These are phyloP conservation scores for Cotesia vestalis DNA, from an alignment of 1,140 invertebrate genomes.

Conservation along the genomic window DNA sequence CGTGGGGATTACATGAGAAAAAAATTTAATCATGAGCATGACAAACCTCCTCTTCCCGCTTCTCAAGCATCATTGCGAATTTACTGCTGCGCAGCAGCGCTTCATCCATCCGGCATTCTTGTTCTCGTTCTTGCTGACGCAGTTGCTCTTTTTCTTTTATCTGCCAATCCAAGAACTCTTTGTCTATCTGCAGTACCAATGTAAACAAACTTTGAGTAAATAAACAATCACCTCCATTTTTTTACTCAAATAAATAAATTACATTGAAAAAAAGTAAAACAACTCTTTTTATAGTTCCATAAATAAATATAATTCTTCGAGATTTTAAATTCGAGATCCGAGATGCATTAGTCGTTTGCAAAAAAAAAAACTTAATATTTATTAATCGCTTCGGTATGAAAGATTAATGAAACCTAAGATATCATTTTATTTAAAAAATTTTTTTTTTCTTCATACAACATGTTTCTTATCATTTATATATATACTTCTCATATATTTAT, in stretches of 20 bases:
- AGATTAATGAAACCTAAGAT: no score
- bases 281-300: no score
- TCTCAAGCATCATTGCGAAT: conserved; percentile 69
- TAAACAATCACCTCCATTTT: conserved; percentile 11
- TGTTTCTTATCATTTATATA: not conserved
- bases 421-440: not conserved
- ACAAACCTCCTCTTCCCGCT: conserved; percentile 70
- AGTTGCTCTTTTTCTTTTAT: conserved; percentile 75
- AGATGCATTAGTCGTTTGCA: no score
- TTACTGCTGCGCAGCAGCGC: conserved; percentile 72
- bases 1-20: conserved; percentile 10
- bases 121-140: conserved; percentile 68
- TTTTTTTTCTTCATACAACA: not conserved
- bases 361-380: not conserved
- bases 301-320: not conserved
- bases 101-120: conserved; percentile 71
- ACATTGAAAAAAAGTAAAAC: no score
- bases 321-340: no score
- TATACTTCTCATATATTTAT: not conserved
- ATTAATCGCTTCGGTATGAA: no score
- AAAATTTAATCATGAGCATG: conserved; percentile 27
- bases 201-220: conserved; percentile 14
- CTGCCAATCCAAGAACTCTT: conserved; percentile 78
- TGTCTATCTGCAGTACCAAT: conserved; percentile 72
- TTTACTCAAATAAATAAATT: not conserved